phyloP scores from a whole-genome alignment of 2,888 invertebrate species.

The Ernsta delagoae region DNA sequence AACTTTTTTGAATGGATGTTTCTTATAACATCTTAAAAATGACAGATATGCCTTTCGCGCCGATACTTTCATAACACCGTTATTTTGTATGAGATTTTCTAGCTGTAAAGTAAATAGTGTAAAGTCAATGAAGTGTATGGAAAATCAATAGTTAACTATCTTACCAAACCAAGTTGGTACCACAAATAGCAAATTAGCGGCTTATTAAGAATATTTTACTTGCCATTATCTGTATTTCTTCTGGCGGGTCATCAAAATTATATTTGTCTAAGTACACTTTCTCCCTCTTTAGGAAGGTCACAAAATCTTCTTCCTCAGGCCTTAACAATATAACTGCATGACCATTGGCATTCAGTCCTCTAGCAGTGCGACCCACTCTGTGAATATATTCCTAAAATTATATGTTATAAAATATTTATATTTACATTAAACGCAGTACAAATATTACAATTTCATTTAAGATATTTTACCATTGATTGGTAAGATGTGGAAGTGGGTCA shows the following conservation, averaged over 20 bases:
- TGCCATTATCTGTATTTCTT: slow-evolving; percentile 70
- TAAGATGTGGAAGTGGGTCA: no score
- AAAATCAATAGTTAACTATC: no score
- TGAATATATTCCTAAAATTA: slow-evolving; percentile 96
- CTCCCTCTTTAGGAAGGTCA: slow-evolving; percentile 94
- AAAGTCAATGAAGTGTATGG: no score
- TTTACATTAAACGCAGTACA: no score
- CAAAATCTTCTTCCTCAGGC: slow-evolving; percentile 97
- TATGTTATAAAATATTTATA: neutral
- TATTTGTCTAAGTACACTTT: slow-evolving; percentile 97
- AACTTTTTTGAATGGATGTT: slow-evolving; percentile 95
- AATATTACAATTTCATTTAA: no score
- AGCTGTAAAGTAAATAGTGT: slow-evolving; percentile 82
- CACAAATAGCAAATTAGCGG: no score
- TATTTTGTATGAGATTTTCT: slow-evolving; percentile 94
- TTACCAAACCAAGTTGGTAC: no score
- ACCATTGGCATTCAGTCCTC: slow-evolving; percentile 95
- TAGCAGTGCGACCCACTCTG: slow-evolving; percentile 97
- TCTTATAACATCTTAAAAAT: slow-evolving; percentile 97
- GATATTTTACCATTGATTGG: no score
- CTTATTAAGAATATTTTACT: neutral
- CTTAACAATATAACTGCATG: slow-evolving; percentile 96
- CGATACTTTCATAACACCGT: slow-evolving; percentile 96
- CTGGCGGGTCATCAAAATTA: slow-evolving; percentile 61
- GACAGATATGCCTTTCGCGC: slow-evolving; percentile 98